Evolutionary conservation across 2,888 invertebrate species (phyloP), one percentile per base, ranked within the genome.

Genomic region (Girardia tigrina): DNA sequence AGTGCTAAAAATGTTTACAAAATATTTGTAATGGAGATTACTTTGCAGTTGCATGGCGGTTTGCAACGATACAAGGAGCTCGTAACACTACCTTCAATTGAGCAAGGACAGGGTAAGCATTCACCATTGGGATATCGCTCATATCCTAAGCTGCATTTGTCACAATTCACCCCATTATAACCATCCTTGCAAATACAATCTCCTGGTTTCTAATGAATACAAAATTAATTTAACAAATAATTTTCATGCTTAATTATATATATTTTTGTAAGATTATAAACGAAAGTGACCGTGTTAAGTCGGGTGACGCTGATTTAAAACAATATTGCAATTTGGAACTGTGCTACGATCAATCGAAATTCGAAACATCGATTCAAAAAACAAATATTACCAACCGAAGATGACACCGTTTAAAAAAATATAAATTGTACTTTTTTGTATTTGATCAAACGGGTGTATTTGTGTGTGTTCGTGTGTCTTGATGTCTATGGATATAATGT

Each of bases 161-260:
- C 75, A 70, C 75, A 75, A 28, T 28, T 72, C 2, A 8, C 16
- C 0, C 94, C 94, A 72, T 88, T 85, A 82, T 89, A 94, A 0
- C 94, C 94, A 26, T 88, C 87, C 78, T 87, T 87, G 82, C 97
- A 97, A 56, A 88, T 86, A 82, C 97, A 97, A 36, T 88, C 86
- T 0, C 91, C 90, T 12, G 87, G 87, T 78, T 83, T 83, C 86
- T 87, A 75, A 36, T n/a, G n/a, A n/a, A n/a, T n/a, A n/a, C n/a
- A n/a, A n/a, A n/a, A n/a, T n/a, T n/a, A n/a, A n/a, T n/a, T n/a
- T n/a, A n/a, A n/a, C n/a, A n/a, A n/a, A n/a, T n/a, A n/a, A n/a
- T n/a, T n/a, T n/a, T n/a, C n/a, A n/a, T n/a, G n/a, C n/a, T n/a
- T n/a, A n/a, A n/a, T n/a, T n/a, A n/a, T n/a, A n/a, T n/a, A n/a